Conservation (phyloP, 2,113 vertebrate genomes). For the Uria lomvia region DNA sequence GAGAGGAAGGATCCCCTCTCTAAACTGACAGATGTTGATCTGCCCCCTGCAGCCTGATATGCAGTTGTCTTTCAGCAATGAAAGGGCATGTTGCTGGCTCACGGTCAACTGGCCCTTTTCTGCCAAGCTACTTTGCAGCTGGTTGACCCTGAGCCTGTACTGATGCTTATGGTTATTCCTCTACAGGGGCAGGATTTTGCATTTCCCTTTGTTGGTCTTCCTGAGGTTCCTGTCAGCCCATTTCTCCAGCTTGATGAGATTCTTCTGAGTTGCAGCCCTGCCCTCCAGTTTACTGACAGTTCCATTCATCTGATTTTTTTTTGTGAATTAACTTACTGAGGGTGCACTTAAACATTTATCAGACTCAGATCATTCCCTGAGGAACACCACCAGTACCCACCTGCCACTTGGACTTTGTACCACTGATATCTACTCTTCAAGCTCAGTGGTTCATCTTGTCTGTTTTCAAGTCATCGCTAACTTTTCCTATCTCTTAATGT, state of each 20-base stretch:
- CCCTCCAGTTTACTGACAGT: not conserved
- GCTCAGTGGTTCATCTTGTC: not conserved
- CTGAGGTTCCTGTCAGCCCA: not conserved
- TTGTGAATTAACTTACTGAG: not conserved
- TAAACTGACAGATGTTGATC: not conserved
- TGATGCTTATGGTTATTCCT: not conserved
- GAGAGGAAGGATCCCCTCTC: not conserved
- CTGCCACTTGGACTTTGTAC: not conserved
- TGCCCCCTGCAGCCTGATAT: not conserved
- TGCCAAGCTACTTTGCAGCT: not conserved
- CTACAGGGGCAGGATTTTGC: not conserved
- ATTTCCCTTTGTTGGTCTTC: not conserved
- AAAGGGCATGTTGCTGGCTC: not conserved
- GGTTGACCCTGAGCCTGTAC: not conserved
- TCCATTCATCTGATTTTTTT: not conserved
- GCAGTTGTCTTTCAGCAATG: not conserved
- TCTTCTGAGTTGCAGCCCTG: not conserved
- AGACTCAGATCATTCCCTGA: not conserved
- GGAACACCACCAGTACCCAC: not conserved
- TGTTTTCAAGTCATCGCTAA: not conserved
- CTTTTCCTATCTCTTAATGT: not conserved
- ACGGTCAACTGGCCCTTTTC: not conserved
- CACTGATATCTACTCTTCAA: not conserved
- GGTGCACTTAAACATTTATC: not conserved
- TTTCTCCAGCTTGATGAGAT: not conserved